Percentiles rank a stretch among this genome's conserved stretches.
Evolutionary conservation across 2,888 invertebrate species (phyloP).

Genomic region (Leptinotarsa rubiginosa): DNA sequence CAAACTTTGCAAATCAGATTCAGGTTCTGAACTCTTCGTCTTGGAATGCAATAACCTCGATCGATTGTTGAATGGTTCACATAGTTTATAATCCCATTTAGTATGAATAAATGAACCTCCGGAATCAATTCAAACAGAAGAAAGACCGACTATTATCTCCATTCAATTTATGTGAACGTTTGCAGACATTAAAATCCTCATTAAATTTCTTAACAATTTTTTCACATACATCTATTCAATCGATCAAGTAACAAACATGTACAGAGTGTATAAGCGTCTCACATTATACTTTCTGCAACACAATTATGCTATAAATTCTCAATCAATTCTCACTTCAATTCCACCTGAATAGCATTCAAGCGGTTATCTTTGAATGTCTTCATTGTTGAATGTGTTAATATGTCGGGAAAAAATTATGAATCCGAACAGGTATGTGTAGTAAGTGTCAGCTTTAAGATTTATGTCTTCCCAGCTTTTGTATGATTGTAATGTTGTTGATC

Average conservation of each 20-base stretch:
- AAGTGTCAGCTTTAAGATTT: neutral
- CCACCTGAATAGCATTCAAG: conserved; percentile 23
- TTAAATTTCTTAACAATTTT: conserved; percentile 7
- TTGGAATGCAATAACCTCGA: neutral
- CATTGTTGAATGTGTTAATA: conserved; percentile 16
- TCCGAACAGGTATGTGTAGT: conserved; percentile 2
- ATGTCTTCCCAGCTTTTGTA: conserved; percentile 3
- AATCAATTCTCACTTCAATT: conserved; percentile 24
- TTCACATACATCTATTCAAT: neutral
- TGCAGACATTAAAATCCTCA: conserved; percentile 1
- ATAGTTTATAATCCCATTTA: neutral
- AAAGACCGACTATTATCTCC: conserved; percentile 13
- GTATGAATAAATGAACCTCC: conserved; percentile 2
- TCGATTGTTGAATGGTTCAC: neutral
- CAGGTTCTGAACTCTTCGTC: conserved; percentile 1
- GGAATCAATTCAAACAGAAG: neutral
- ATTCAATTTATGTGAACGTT: conserved; percentile 14
- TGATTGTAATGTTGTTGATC: neutral
- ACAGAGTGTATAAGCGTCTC: neutral
- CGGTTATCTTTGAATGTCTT: conserved; percentile 25
- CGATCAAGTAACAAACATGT: neutral
- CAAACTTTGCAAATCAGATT: neutral
- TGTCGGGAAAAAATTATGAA: conserved; percentile 3
- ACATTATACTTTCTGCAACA: conserved; percentile 16
- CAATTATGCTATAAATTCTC: conserved; percentile 23